phyloP scores from a whole-genome alignment of 2,113 vertebrate genomes.

The Apistogramma diplotaenia region DNA sequence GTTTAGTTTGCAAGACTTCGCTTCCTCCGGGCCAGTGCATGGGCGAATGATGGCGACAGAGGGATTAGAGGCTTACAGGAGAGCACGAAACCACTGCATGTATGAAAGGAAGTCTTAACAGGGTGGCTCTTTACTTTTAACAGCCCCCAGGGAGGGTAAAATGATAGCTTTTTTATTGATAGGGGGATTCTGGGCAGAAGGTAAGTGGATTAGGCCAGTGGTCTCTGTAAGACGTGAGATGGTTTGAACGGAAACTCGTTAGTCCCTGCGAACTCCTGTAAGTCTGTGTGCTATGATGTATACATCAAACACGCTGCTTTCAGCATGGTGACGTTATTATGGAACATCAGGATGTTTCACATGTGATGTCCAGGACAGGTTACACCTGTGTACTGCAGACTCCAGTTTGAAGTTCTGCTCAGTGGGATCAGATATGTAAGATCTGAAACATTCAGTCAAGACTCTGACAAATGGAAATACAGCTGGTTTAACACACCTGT shows the following conservation, averaged over 20 bases:
- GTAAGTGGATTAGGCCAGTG: constrained; percentile 66
- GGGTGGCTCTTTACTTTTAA: constrained; percentile 64
- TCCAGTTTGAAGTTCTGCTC: not conserved
- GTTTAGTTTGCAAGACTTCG: constrained; percentile 63
- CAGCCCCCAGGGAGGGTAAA: constrained; percentile 60
- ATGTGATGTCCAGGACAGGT: not conserved
- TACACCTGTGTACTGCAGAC: not conserved
- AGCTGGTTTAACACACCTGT: too few species aligned
- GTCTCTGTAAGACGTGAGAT: constrained; percentile 34
- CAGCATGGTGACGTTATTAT: not conserved
- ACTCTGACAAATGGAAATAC: too few species aligned
- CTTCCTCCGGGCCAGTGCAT: constrained; percentile 59
- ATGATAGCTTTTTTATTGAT: constrained; percentile 69
- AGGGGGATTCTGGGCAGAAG: constrained; percentile 53
- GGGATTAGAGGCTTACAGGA: constrained; percentile 72
- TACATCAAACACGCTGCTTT: constrained; percentile 27
- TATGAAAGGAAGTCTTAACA: constrained; percentile 72
- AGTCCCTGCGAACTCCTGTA: constrained; percentile 29
- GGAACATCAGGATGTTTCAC: not conserved
- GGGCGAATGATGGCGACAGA: constrained; percentile 71
- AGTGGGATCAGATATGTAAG: not conserved
- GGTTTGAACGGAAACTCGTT: constrained; percentile 51
- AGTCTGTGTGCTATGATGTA: constrained; percentile 31
- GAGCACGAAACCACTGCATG: constrained; percentile 61
- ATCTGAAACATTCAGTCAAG: not conserved